Percentiles rank a stretch among this genome's conserved stretches.
These are phyloP conservation scores for Prietella phreatophila DNA, from an alignment of 2,113 vertebrate species.

Conservation along the genomic window DNA sequence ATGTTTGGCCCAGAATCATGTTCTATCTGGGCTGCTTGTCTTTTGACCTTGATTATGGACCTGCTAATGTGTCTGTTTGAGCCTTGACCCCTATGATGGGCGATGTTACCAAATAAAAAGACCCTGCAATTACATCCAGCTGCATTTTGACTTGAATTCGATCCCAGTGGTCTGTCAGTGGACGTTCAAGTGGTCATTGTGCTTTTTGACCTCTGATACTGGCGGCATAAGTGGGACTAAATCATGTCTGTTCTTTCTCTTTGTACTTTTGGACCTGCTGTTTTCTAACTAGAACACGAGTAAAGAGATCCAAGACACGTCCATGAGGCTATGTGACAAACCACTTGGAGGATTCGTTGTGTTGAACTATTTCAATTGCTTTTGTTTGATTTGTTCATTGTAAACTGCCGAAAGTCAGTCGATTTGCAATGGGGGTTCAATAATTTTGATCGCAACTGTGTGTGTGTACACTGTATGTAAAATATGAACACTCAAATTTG, in stretches of 20 bases:
- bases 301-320: background rate
- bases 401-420: too few relatives aligned
- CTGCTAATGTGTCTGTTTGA: background rate
- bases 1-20: background rate
- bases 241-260: background rate
- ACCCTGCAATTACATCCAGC: background rate
- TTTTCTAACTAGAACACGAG: background rate
- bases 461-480: background rate
- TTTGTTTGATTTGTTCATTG: too few relatives aligned
- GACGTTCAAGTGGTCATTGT: constrained; percentile 13
- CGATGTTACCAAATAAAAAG: background rate
- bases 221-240: background rate
- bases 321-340: background rate
- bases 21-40: background rate
- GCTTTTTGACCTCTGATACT: constrained; percentile 7
- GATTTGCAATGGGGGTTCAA: too few relatives aligned
- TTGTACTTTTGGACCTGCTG: background rate
- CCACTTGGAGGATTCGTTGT: too few relatives aligned
- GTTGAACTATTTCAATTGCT: too few relatives aligned
- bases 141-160: background rate
- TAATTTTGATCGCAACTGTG: too few relatives aligned
- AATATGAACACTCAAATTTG: background rate
- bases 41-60: constrained; percentile 8
- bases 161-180: background rate
- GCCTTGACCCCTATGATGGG: background rate